Conservation (phyloP, 2,113 vertebrate genomes). For the Thamnaconus septentrionalis region DNA sequence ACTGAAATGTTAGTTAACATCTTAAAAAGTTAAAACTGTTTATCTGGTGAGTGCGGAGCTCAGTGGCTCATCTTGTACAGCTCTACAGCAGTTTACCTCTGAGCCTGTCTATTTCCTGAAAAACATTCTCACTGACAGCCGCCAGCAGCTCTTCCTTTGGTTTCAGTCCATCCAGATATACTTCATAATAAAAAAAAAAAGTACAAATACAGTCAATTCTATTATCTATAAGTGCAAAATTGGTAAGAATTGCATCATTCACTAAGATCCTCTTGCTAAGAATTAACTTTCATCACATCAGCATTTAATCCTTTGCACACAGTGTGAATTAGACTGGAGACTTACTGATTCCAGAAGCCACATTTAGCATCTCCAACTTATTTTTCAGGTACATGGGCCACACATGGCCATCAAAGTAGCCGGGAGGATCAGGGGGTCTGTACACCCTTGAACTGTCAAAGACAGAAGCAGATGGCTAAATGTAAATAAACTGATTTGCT, state of each 20-base stretch:
- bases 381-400: slow-evolving; percentile 96
- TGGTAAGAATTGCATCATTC: too few species aligned
- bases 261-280: neutral
- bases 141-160: slow-evolving; percentile 80
- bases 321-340: neutral
- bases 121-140: slow-evolving; percentile 78
- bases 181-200: slow-evolving; percentile 58
- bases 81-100: slow-evolving; percentile 59
- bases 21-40: too few species aligned
- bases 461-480: slow-evolving; percentile 9
- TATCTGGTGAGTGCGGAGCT: too few species aligned
- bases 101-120: slow-evolving; percentile 70
- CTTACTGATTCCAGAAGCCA: slow-evolving; percentile 75
- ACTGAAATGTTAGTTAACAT: too few species aligned
- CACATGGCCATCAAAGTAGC: slow-evolving; percentile 89
- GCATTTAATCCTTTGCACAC: neutral
- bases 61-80: too few species aligned
- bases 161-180: slow-evolving; percentile 87
- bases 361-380: slow-evolving; percentile 78
- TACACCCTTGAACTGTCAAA: slow-evolving; percentile 83
- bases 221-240: too few species aligned
- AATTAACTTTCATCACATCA: neutral
- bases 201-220: too few species aligned
- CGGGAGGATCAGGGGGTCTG: slow-evolving; percentile 85
- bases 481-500: neutral